Conservation (phyloP, 2,113 vertebrate species). For the Halichoerus grypus region DNA sequence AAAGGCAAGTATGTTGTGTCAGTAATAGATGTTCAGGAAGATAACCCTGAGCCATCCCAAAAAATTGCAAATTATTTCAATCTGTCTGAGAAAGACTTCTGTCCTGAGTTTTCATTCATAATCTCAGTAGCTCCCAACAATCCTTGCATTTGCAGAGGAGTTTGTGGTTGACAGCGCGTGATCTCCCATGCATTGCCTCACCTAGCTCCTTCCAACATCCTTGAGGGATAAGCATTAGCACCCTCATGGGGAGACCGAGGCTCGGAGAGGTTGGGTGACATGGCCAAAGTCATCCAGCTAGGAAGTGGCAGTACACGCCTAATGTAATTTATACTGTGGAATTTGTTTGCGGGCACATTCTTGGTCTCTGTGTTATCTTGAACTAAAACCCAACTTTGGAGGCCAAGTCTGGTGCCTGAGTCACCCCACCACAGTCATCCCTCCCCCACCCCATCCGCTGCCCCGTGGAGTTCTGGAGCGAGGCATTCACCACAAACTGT, state of each 20-base stretch:
- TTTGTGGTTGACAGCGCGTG: not conserved
- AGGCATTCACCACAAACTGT: not conserved
- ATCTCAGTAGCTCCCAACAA: not conserved
- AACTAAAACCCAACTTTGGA: not conserved
- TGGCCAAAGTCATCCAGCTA: not conserved
- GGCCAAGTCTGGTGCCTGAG: not conserved
- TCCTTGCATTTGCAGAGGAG: not conserved
- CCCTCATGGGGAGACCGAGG: not conserved
- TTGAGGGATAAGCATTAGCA: not conserved
- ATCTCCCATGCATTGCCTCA: not conserved
- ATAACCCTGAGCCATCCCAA: not conserved
- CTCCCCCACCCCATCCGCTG: not conserved
- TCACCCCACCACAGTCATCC: not conserved
- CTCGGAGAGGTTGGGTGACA: not conserved
- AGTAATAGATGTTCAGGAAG: not conserved
- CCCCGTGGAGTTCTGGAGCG: not conserved
- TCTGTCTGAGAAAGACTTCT: slow-evolving; percentile 14
- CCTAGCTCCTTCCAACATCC: not conserved
- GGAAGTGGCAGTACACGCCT: not conserved
- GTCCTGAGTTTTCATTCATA: not conserved
- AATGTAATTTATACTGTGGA: not conserved
- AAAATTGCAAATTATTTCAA: not conserved
- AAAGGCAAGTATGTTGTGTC: not conserved
- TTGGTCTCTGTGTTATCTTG: not conserved
- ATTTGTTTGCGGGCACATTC: not conserved